Evolutionary conservation across 2,888 invertebrate genomes (phyloP), one percentile per base, ranked within the genome.

Genomic region (Cataglyphis rosenhaueri): DNA sequence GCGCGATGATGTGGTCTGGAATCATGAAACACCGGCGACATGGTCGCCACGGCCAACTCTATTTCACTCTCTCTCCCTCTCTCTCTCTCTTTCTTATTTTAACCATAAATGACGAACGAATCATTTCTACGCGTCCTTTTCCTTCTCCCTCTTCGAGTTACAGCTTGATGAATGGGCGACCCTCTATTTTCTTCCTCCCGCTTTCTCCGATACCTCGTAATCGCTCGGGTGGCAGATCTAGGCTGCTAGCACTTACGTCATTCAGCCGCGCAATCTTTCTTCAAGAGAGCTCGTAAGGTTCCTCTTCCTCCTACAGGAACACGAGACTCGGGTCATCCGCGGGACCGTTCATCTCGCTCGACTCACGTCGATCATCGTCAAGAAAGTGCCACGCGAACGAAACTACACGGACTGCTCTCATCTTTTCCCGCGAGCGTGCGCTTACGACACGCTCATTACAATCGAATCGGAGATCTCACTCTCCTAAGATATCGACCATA

Each of bases 221-320:
- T 85, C 85, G 84, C 83, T 81, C 78, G 55, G 82, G 85, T 91
- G 93, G 93, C 93, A 92, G 92, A 93, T 93, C 93, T 93, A 90
- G 93, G 93, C 93, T 93, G 91, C 91, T 75, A 62, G 66, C 76
- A 41, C 64, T 91, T 91, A 82, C 91, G 82, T 91, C 91, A 91
- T 57, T 64, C 59, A 21, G 59, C 62, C 65, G 71, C 55, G 71
- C 75, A 55, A 65, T 84, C 62, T 81, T 81, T 81, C 55, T 68
- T 59, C 44, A 62, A 82, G 57, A 29, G 62, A 71, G 70, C 48
- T 48, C 76, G 75, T 66, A 81, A 38, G 44, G 66, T 48, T 29
- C 21, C 35, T 74, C 62, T 57, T 62, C 35, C 76, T 73, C 64
- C 66, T 35, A 44, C 35, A 35, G 61, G 83, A 79, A 62, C 44